A percentile compares a stretch with the other conserved stretches of the same genome.
These are phyloP conservation scores for Enteromius afrohamiltoni DNA, from an alignment of 2,797 vertebrate genomes.

Conservation along the genomic window DNA sequence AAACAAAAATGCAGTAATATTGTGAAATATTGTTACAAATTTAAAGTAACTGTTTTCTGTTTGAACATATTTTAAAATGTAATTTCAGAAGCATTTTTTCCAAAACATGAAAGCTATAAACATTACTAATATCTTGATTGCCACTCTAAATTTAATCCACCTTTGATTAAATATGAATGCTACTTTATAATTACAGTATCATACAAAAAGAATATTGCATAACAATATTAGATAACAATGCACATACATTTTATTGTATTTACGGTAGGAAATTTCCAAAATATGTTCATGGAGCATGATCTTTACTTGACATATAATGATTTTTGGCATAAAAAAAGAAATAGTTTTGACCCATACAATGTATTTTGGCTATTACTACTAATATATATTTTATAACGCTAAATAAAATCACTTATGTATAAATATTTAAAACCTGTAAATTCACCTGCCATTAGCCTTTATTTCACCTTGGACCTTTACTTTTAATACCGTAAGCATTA, in stretches of 20 bases:
- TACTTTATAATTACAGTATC: no score
- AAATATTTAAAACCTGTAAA: not conserved
- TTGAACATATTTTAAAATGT: not conserved
- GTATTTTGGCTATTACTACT: no score
- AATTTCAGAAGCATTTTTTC: not conserved
- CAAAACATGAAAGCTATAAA: no score
- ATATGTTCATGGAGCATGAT: no score
- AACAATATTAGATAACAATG: no score
- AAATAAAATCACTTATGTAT: not conserved
- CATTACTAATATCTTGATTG: not conserved
- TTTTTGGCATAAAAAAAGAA: no score
- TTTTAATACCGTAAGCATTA: not conserved
- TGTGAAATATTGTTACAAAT: not conserved
- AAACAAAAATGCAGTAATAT: not conserved
- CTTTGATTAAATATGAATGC: not conserved
- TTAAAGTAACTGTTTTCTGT: not conserved
- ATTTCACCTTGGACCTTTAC: conserved; percentile 5
- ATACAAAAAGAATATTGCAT: no score
- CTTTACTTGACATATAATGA: no score
- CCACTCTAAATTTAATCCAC: no score
- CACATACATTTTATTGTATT: no score
- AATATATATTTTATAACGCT: not conserved
- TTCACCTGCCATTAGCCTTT: not conserved
- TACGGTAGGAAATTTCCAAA: no score
- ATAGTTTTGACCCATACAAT: no score